These are phyloP conservation scores for Mus musculus DNA, from an alignment of 2,113 vertebrate species.

Conservation along the genomic window GRCm39 chr15:11438501-11439000, in stretches of 20 bases:
- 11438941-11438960: background rate
- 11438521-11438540: background rate
- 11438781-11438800: background rate
- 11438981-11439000: background rate
- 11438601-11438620: too few species aligned
- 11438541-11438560: background rate
- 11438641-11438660: too few species aligned
- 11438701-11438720: too few species aligned
- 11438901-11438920: background rate
- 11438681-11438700: too few species aligned
- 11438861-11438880: background rate
- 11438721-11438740: too few species aligned
- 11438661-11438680: too few species aligned
- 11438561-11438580: background rate
- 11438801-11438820: background rate
- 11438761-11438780: background rate
- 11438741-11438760: background rate
- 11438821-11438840: background rate
- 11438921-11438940: background rate
- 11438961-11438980: background rate
- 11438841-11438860: background rate
- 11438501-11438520: background rate
- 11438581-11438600: background rate
- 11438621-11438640: too few species aligned
- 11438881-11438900: conserved; percentile 7